Base-by-base conservation (phyloP, 2,888 invertebrate species). In the Iphiclides podalirius region DNA sequence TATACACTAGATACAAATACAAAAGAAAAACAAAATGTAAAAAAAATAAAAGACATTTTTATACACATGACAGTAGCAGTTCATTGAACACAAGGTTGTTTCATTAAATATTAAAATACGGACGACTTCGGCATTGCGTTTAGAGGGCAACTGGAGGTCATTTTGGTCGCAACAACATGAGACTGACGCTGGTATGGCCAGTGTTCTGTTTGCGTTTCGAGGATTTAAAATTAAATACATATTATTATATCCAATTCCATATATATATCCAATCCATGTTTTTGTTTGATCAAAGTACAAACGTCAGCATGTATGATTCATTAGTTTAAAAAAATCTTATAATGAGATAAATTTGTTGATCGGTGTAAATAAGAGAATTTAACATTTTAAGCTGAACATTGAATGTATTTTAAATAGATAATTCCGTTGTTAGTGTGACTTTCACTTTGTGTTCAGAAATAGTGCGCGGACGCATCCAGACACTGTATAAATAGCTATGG, bases 131-230 rank as follows among this genome's bases (percentile, higher is more conserved):
- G 23, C 43, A 42, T 48, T 36, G 14, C 20, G 38, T 34, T 49
- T 47, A 60, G 60, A 63, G 64, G 64, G 51, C 63, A 54, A 31
- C 38, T 48, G 59, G 60, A 60, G 64, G 64, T 64, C 63, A 53
- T 54, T 50, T 49, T 60, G 46, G 56, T 54, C 53, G 42, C 52
- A 46, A 31, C 37, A 35, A 55, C 52, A 36, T 42, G 38, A 23
- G 16, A 41, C 36, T 45, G 26, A 47, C 34, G 43, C 34, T 47
- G 26, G 47, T 53, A 55, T 53, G 54, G 54, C 55, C 58, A 57
- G 50, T 56, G 54, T 35, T 45, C 48, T 16, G 35, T 47, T 52
- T 50, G 47, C 43, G 28, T 13, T 39, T 40, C 33, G 35, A 50
- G 38, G 14, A 14, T 7, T 16, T 15, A 17, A 40, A 40, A 34